Conservation (phyloP, 2,888 invertebrate genomes). For the Drosophila colorata region DNA sequence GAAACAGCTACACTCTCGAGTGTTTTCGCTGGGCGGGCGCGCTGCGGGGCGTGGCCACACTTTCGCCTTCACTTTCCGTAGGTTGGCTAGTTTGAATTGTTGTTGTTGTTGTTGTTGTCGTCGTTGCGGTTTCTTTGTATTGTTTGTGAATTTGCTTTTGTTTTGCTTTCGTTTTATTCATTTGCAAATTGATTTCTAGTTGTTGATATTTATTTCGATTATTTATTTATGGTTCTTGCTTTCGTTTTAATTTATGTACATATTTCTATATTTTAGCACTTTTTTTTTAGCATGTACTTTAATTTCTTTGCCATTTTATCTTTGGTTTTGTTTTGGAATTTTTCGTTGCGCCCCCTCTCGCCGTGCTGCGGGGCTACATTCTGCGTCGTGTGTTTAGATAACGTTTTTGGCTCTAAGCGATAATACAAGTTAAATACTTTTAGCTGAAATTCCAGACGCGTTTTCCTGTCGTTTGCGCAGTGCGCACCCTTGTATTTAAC, state of each 20-base stretch:
- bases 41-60: conserved; percentile 38
- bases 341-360: conserved; percentile 35
- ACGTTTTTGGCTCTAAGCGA: conserved; percentile 35
- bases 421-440: conserved; percentile 29
- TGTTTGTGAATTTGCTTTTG: conserved; percentile 32
- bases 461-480: conserved; percentile 37
- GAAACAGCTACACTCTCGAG: conserved; percentile 30
- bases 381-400: conserved; percentile 42
- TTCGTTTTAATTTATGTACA: conserved; percentile 49
- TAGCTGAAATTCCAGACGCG: conserved; percentile 25
- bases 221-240: conserved; percentile 53
- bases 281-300: conserved; percentile 39
- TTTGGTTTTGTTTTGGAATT: conserved; percentile 71
- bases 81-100: conserved; percentile 19
- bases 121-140: conserved; percentile 38
- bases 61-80: conserved; percentile 68
- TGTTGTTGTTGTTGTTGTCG: conserved; percentile 24
- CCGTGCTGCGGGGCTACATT: conserved; percentile 36
- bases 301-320: conserved; percentile 73
- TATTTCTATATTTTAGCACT: conserved; percentile 15
- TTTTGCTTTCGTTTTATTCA: conserved; percentile 62
- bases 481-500: conserved; percentile 21
- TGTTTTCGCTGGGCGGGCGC: conserved; percentile 2
- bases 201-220: conserved; percentile 30
- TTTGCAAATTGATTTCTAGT: conserved; percentile 68